A percentile compares a stretch with the other conserved stretches of the same genome.
These are phyloP conservation scores for Arremon brunneinucha DNA, from an alignment of 2,797 vertebrate species.

Conservation along the genomic window DNA sequence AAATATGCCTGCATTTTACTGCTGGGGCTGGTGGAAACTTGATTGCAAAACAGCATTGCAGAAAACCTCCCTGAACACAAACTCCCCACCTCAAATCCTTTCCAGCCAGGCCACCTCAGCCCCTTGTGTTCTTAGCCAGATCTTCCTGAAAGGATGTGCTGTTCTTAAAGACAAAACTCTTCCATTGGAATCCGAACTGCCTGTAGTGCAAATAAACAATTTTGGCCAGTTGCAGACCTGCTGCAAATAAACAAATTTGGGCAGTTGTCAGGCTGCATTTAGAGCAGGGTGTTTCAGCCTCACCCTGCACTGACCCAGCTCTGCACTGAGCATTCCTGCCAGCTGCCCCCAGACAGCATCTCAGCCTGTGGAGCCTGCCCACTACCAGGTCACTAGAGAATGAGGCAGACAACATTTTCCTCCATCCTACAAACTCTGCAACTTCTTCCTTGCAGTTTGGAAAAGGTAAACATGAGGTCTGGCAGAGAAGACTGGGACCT, in stretches of 20 bases:
- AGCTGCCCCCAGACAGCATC: background rate
- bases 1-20: background rate
- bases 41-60: background rate
- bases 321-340: background rate
- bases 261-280: background rate
- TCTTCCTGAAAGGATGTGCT: background rate
- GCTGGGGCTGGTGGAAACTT: background rate
- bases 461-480: background rate
- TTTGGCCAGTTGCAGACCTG: background rate
- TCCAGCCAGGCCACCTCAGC: background rate
- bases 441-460: background rate
- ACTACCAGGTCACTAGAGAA: background rate
- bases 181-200: background rate
- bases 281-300: background rate
- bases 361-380: background rate
- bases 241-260: background rate
- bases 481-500: background rate
- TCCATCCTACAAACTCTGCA: background rate
- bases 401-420: background rate
- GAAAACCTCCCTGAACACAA: background rate
- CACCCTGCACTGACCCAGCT: background rate
- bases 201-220: background rate
- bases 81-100: background rate
- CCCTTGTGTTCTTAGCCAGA: background rate
- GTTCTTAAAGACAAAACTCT: background rate